Percentiles rank a stretch among this genome's conserved stretches.
phyloP scores from a whole-genome alignment of 1,140 invertebrate species.

The Mya arenaria region DNA sequence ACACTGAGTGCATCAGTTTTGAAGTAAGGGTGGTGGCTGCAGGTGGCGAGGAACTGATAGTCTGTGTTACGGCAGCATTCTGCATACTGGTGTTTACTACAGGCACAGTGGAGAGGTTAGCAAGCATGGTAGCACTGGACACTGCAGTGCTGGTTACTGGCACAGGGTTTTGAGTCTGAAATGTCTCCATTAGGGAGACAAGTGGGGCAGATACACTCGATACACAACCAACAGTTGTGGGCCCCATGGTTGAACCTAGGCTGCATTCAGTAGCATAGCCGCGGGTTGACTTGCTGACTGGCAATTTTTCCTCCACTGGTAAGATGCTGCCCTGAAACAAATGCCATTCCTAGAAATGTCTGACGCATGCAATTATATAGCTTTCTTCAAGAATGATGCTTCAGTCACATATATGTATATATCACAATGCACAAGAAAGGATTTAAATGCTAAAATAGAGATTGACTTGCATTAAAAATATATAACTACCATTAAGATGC shows the following conservation, averaged over 20 bases:
- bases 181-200: neutral
- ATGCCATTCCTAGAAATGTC: constrained; percentile 54
- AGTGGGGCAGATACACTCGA: neutral
- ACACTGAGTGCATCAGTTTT: constrained; percentile 6
- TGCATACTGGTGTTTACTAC: neutral
- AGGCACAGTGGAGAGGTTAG: neutral
- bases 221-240: neutral
- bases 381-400: neutral
- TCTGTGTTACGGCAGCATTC: neutral
- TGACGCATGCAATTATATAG: constrained; percentile 27
- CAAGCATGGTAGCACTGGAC: neutral
- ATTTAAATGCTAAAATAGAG: too few relatives aligned
- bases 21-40: constrained; percentile 11
- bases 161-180: constrained; percentile 5
- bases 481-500: too few relatives aligned
- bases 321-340: constrained; percentile 60
- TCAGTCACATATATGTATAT: neutral
- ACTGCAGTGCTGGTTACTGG: constrained; percentile 30
- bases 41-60: neutral
- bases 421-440: too few relatives aligned
- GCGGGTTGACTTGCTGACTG: constrained; percentile 27
- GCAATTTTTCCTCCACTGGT: constrained; percentile 46
- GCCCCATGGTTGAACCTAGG: neutral
- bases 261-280: constrained; percentile 38
- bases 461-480: too few relatives aligned